A percentile compares a stretch with the other conserved stretches of the same genome.
Conservation (phyloP, 2,797 vertebrate genomes). For the Neomorphus geoffroyi region DNA sequence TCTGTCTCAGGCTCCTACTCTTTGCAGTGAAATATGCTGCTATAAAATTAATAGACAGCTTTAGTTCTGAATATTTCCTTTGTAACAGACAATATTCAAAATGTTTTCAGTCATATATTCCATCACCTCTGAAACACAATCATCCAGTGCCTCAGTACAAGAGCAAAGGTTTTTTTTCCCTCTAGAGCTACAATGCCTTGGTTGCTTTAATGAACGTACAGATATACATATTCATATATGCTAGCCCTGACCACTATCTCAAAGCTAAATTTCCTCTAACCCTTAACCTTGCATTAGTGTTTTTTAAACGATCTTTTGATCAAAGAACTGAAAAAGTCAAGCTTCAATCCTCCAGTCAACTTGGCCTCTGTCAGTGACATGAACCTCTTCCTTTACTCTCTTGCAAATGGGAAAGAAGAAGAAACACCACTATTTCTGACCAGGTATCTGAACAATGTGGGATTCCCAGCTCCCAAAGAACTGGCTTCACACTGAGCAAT, state of each 20-base stretch:
- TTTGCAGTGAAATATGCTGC: not conserved
- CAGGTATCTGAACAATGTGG: rapidly evolving
- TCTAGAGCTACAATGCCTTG: not conserved
- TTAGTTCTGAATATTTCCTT: not conserved
- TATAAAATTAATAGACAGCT: not conserved
- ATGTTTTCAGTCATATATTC: not conserved
- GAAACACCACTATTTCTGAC: not conserved
- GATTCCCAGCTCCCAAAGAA: not conserved
- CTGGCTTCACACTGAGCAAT: not conserved
- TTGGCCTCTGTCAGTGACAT: not conserved
- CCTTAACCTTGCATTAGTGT: not conserved
- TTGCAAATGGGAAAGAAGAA: not conserved
- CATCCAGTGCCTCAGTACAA: not conserved
- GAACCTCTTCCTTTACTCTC: not conserved
- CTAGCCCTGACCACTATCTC: not conserved
- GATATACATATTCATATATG: not conserved
- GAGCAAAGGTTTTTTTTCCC: not conserved
- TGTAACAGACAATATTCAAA: not conserved
- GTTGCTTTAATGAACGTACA: not conserved
- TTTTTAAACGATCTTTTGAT: not conserved
- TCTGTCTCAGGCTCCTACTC: not conserved
- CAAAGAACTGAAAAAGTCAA: not conserved
- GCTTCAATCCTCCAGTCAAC: not conserved
- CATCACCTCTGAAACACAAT: not conserved
- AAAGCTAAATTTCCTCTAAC: not conserved